Percentiles rank a stretch among this genome's conserved stretches.
Evolutionary conservation across 1,140 invertebrate species (phyloP).

Genomic region (Leguminivora glycinivorella): DNA sequence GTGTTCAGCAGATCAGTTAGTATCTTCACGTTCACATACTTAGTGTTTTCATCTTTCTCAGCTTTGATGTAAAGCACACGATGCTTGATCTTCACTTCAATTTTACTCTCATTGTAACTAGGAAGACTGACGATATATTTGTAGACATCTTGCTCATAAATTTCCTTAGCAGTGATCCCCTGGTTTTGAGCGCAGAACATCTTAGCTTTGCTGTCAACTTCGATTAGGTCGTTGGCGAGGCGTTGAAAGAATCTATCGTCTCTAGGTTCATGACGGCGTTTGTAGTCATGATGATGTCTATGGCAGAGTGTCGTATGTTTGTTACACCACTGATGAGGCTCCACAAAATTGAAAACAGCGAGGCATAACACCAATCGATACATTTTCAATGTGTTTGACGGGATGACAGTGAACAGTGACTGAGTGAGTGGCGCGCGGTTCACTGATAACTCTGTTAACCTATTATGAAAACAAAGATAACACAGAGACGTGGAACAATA

Average conservation of each 20-base stretch:
- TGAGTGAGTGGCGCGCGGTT: background rate
- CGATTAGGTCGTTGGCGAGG: conserved; percentile 15
- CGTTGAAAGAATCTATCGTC: conserved; percentile 1
- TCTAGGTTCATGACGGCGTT: background rate
- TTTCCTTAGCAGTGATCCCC: background rate
- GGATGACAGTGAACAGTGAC: background rate
- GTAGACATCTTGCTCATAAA: conserved; percentile 15
- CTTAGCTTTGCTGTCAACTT: conserved; percentile 9
- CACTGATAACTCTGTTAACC: conserved; percentile 19
- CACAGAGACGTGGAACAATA: background rate
- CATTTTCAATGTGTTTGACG: background rate
- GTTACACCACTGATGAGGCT: conserved; percentile 7
- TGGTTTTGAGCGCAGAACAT: background rate
- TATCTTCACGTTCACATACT: conserved; percentile 23
- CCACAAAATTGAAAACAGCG: conserved; percentile 6
- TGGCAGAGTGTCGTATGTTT: background rate
- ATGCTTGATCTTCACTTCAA: conserved; percentile 23
- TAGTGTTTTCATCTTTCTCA: background rate
- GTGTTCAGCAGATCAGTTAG: background rate
- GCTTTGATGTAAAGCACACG: conserved; percentile 2
- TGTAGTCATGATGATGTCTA: background rate
- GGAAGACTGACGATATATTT: background rate
- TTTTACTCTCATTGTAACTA: conserved; percentile 10
- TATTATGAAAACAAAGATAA: background rate
- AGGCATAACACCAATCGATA: background rate